phyloP scores from a whole-genome alignment of 2,113 vertebrate species.

The Coryphaenoides rupestris region DNA sequence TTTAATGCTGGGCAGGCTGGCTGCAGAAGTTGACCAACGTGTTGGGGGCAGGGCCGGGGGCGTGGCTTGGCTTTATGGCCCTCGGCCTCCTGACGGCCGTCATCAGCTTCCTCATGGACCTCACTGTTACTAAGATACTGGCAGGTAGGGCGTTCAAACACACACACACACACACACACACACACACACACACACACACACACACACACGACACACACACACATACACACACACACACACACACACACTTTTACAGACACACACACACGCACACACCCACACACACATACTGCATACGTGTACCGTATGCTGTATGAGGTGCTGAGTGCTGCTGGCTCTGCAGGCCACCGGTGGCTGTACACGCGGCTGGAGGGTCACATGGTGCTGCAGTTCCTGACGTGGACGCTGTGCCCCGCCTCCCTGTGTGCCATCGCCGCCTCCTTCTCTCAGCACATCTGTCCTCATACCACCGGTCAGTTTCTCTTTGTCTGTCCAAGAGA shows the following conservation, averaged over 20 bases:
- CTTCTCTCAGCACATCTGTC: constrained; percentile 88
- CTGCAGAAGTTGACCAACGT: constrained; percentile 53
- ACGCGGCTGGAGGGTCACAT: constrained; percentile 74
- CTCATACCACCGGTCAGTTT: constrained; percentile 83
- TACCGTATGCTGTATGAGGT: too few relatives aligned
- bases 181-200: neutral
- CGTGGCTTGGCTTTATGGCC: constrained; percentile 84
- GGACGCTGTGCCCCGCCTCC: constrained; percentile 84
- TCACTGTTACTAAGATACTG: constrained; percentile 71
- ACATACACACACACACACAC: neutral
- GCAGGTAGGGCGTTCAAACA: constrained; percentile 75
- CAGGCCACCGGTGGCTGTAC: constrained; percentile 88
- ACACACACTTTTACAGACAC: neutral
- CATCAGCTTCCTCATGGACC: constrained; percentile 86
- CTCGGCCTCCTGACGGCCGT: constrained; percentile 85
- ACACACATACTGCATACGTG: too few relatives aligned
- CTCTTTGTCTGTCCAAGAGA: too few relatives aligned
- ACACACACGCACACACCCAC: neutral
- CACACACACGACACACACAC: neutral
- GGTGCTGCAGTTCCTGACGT: constrained; percentile 87
- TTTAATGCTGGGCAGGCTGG: constrained; percentile 57
- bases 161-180: neutral
- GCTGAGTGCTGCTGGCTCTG: constrained; percentile 3
- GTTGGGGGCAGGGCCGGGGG: constrained; percentile 54
- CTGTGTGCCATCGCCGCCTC: constrained; percentile 80